phyloP scores from a whole-genome alignment of 1,140 invertebrate genomes.

The Drosophila ambigua region DNA sequence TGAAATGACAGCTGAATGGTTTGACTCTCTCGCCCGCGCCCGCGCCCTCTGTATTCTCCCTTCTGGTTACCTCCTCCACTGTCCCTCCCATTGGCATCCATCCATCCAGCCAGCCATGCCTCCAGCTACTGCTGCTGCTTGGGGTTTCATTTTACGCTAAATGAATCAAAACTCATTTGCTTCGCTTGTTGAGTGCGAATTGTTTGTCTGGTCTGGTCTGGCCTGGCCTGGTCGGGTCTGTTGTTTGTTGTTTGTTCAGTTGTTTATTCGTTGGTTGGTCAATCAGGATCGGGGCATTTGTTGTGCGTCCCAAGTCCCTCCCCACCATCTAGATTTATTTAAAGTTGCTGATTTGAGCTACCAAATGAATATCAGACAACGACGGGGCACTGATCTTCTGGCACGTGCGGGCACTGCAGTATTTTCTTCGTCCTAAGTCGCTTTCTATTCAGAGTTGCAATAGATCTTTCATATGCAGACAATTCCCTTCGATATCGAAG shows the following conservation, averaged over 20 bases:
- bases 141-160: constrained; percentile 52
- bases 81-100: constrained; percentile 1
- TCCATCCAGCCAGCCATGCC: not conserved
- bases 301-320: not conserved
- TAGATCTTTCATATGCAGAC: no score
- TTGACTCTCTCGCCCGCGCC: constrained; percentile 10
- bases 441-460: no score
- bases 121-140: no score
- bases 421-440: no score
- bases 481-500: no score
- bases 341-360: not conserved
- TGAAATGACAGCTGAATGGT: constrained; percentile 78
- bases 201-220: constrained; percentile 18
- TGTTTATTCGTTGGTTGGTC: constrained; percentile 30
- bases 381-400: not conserved
- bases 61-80: no score
- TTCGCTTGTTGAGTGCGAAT: constrained; percentile 57
- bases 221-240: no score
- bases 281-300: constrained; percentile 41
- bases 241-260: constrained; percentile 28
- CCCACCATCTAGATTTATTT: not conserved
- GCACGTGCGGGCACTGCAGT: not conserved
- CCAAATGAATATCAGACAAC: no score
- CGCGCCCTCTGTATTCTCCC: not conserved
- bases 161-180: constrained; percentile 75